phyloP scores from a whole-genome alignment of 2,888 invertebrate species.

The Eilema griseolum region DNA sequence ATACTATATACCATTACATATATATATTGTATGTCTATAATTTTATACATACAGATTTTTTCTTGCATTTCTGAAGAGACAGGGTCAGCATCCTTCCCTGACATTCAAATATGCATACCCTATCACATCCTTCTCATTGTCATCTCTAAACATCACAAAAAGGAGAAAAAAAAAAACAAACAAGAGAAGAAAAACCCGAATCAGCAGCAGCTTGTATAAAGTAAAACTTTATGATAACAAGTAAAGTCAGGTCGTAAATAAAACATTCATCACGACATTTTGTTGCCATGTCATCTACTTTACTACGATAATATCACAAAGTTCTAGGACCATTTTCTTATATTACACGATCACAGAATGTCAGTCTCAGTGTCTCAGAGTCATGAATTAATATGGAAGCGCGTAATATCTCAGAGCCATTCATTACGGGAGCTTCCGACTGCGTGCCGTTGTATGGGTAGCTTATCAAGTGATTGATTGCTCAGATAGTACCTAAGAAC shows the following conservation, averaged over 20 bases:
- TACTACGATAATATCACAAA: slow-evolving; percentile 6
- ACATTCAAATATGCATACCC: not conserved
- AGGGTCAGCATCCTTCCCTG: not conserved
- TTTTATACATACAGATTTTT: not conserved
- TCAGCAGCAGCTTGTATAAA: not conserved
- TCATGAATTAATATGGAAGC: slow-evolving; percentile 49
- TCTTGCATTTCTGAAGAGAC: not conserved
- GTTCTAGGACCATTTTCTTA: slow-evolving; percentile 1
- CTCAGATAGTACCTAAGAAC: slow-evolving; percentile 43
- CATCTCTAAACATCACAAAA: not conserved
- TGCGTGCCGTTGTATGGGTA: slow-evolving; percentile 50
- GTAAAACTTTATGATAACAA: not conserved
- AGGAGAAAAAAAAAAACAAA: not conserved
- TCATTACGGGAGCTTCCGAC: slow-evolving; percentile 53
- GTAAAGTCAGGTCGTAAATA: not conserved
- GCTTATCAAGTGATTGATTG: slow-evolving; percentile 57
- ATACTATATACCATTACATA: not conserved
- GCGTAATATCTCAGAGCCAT: slow-evolving; percentile 50
- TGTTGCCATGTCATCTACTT: not conserved
- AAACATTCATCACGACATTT: slow-evolving; percentile 2
- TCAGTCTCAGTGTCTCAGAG: slow-evolving; percentile 27
- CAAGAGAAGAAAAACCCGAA: not conserved
- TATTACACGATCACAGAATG: slow-evolving; percentile 10
- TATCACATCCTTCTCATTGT: slow-evolving; percentile 1
- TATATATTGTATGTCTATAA: not conserved